Conservation (phyloP, 2,113 vertebrate genomes). For the Gambusia affinis region DNA sequence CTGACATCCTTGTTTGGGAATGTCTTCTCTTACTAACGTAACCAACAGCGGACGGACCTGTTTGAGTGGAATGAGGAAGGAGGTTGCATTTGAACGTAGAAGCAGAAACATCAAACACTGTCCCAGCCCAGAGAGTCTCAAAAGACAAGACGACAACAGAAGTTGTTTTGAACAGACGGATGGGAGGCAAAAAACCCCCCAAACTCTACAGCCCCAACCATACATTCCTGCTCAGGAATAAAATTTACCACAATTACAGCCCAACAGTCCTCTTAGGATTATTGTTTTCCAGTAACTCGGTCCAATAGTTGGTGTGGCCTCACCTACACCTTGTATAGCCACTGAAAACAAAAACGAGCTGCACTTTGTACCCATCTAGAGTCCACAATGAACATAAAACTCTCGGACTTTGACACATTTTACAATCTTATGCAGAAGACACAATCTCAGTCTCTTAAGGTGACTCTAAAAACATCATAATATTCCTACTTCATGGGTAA, state of each 20-base stretch:
- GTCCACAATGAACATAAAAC: background rate
- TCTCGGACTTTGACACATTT: background rate
- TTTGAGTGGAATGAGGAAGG: background rate
- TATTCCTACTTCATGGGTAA: background rate
- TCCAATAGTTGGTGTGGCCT: background rate
- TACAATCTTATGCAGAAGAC: background rate
- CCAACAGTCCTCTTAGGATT: background rate
- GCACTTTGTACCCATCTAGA: background rate
- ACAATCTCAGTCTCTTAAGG: background rate
- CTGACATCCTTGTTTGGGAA: background rate
- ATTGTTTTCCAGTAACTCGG: background rate
- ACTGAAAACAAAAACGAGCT: background rate
- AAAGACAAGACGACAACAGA: background rate
- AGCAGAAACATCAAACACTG: background rate
- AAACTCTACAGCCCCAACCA: background rate
- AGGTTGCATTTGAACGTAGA: background rate
- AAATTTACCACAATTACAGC: background rate
- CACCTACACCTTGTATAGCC: background rate
- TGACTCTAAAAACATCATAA: background rate
- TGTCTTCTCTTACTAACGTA: background rate
- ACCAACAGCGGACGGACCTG: background rate
- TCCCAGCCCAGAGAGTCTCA: background rate
- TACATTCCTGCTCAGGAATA: background rate
- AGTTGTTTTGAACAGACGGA: background rate
- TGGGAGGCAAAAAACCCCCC: background rate